phyloP scores from a whole-genome alignment of 2,113 vertebrate genomes.

The Nibea coibor region DNA sequence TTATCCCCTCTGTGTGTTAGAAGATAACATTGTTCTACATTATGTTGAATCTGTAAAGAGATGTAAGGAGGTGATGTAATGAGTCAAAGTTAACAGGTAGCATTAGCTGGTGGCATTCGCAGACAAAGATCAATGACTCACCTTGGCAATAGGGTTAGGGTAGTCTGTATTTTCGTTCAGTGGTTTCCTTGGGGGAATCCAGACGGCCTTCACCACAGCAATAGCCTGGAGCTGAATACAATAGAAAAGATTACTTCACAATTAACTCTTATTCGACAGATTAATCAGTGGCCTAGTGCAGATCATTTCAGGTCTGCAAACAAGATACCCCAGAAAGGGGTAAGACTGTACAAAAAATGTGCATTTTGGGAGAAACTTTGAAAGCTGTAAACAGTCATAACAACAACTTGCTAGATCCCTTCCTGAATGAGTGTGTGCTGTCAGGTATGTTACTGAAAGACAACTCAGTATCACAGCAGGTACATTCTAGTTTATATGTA shows the following conservation, averaged over 20 bases:
- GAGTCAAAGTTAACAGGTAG: not conserved
- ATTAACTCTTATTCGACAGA: not conserved
- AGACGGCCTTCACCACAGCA: conserved; percentile 10
- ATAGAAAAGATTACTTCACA: not conserved
- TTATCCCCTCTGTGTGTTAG: not conserved
- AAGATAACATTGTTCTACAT: not conserved
- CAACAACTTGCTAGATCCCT: not conserved
- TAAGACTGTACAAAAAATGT: not conserved
- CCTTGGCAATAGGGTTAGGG: conserved; percentile 85
- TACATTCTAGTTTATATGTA: too few relatives aligned
- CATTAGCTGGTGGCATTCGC: too few relatives aligned
- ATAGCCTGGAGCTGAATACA: conserved; percentile 47
- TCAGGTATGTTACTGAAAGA: not conserved
- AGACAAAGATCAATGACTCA: conserved; percentile 55
- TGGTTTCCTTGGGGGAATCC: conserved; percentile 75
- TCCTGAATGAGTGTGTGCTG: not conserved
- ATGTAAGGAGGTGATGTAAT: too few relatives aligned
- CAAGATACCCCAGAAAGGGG: not conserved
- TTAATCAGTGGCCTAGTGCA: not conserved
- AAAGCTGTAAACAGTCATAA: not conserved
- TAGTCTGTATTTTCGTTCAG: conserved; percentile 87
- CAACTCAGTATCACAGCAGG: not conserved
- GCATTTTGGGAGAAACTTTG: not conserved
- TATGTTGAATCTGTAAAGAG: too few relatives aligned
- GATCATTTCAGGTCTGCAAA: not conserved